These are phyloP conservation scores for Solenodon paradoxus DNA, from an alignment of 2,113 vertebrate genomes.

Conservation along the genomic window DNA sequence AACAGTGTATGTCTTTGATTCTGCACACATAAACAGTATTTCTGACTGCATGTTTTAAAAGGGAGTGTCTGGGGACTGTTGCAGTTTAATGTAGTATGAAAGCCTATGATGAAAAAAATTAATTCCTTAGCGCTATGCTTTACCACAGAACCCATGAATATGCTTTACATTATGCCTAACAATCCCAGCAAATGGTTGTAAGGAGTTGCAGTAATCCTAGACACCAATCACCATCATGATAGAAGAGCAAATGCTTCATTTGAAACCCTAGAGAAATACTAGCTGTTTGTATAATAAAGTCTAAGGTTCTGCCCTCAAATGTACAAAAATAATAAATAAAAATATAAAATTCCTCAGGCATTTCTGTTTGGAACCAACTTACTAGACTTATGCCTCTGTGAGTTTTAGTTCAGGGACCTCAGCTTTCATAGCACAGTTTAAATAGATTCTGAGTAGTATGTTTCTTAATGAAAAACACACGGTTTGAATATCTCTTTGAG, in stretches of 20 bases:
- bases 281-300: neutral
- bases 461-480: conserved; percentile 15
- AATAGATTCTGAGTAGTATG: neutral
- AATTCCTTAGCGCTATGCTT: neutral
- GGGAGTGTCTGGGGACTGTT: neutral
- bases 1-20: neutral
- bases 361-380: neutral
- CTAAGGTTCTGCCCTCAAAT: neutral
- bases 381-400: neutral
- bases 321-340: neutral
- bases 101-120: neutral
- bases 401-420: neutral
- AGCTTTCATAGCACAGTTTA: neutral
- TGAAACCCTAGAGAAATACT: neutral
- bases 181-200: neutral
- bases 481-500: neutral
- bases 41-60: neutral
- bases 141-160: neutral
- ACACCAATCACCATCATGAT: neutral
- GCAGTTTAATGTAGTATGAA: neutral
- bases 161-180: neutral
- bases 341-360: neutral
- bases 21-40: neutral
- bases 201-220: neutral
- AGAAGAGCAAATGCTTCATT: neutral